Conservation (phyloP, 2,888 invertebrate genomes). For the Ornithoptera priamus region DNA sequence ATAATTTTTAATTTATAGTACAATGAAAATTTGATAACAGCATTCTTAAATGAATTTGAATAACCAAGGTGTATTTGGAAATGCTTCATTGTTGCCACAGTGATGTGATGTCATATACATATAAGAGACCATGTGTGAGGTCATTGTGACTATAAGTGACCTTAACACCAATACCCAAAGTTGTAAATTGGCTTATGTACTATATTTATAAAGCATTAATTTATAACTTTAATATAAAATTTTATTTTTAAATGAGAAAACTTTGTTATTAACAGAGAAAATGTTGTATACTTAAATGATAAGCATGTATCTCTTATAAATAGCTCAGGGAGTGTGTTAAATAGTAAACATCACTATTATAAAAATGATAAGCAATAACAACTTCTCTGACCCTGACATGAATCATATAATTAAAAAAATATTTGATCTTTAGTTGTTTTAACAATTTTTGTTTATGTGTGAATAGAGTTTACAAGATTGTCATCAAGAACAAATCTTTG, state of each 20-base stretch:
- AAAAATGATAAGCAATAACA: conserved; percentile 20
- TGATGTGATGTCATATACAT: conserved; percentile 15
- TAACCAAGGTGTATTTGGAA: conserved; percentile 4
- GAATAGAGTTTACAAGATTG: no score
- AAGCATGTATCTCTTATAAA: conserved; percentile 18
- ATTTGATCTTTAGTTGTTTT: no score
- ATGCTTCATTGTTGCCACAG: neutral
- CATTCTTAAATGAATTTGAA: no score
- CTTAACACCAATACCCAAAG: conserved; percentile 17
- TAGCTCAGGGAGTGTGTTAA: conserved; percentile 5
- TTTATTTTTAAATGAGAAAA: no score
- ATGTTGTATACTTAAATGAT: conserved; percentile 12
- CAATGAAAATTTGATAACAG: no score
- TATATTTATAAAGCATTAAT: no score
- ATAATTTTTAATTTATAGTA: no score
- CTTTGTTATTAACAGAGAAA: conserved; percentile 13
- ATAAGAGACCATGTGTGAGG: conserved; percentile 17
- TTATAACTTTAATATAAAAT: no score
- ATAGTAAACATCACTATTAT: conserved; percentile 9
- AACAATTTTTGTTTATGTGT: no score
- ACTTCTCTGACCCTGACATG: conserved; percentile 25
- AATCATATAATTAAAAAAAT: neutral
- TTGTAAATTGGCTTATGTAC: no score
- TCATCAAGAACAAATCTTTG: no score
- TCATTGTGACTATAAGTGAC: conserved; percentile 18